These are phyloP conservation scores for Psittacus erithacus DNA, from an alignment of 2,113 vertebrate species.

Conservation along the genomic window DNA sequence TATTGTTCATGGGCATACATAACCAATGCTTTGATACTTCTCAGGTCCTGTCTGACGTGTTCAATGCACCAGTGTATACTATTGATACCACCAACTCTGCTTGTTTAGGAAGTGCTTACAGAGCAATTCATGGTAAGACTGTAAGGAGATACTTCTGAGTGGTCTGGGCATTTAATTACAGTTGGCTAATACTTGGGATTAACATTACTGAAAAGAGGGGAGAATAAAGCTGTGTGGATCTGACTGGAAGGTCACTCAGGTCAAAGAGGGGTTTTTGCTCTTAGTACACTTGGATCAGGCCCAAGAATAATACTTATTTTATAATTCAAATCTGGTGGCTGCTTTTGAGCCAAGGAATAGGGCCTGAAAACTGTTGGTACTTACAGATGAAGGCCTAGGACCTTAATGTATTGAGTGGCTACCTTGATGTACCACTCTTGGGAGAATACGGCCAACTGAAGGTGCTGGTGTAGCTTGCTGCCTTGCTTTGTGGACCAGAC, in stretches of 20 bases:
- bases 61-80: slow-evolving; percentile 87
- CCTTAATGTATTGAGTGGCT: neutral
- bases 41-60: slow-evolving; percentile 93
- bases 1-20: neutral
- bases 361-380: neutral
- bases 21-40: neutral
- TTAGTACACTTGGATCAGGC: neutral
- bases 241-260: neutral
- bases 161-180: neutral
- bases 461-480: neutral
- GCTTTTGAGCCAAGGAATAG: neutral
- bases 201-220: neutral
- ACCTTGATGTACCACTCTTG: neutral
- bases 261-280: neutral
- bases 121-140: slow-evolving; percentile 88
- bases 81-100: slow-evolving; percentile 89
- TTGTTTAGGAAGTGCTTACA: slow-evolving; percentile 91
- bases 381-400: neutral
- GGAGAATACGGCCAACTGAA: neutral
- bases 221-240: neutral
- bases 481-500: neutral
- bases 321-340: neutral
- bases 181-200: slow-evolving; percentile 5
- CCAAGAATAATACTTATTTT: neutral
- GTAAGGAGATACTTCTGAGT: neutral